These are phyloP conservation scores for Dolichotis patagonum DNA, from an alignment of 2,113 vertebrate genomes.

Conservation along the genomic window DNA sequence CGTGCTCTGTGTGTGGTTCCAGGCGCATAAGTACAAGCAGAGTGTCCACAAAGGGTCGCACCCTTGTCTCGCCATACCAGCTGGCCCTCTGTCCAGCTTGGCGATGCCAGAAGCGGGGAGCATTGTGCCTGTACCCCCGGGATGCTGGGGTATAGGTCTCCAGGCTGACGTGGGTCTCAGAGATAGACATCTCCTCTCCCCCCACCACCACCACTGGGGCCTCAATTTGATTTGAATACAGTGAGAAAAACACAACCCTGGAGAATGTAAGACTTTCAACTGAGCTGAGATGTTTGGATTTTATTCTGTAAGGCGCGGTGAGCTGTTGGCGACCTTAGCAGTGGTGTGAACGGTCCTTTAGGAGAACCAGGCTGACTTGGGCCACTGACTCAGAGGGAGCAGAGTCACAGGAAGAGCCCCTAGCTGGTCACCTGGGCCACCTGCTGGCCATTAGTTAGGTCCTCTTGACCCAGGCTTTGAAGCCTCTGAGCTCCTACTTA, in stretches of 20 bases:
- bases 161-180: background rate
- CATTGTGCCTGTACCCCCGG: background rate
- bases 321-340: background rate
- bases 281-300: background rate
- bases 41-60: rapidly evolving
- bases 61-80: background rate
- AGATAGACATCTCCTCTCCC: background rate
- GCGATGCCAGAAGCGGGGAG: background rate
- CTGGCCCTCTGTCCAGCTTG: background rate
- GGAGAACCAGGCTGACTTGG: background rate
- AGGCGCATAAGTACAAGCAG: rapidly evolving
- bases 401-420: background rate
- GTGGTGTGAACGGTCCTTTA: background rate
- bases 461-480: background rate
- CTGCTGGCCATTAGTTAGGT: background rate
- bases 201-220: rapidly evolving
- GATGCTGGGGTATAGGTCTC: background rate
- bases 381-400: background rate
- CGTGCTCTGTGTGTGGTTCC: rapidly evolving
- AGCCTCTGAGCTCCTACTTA: background rate
- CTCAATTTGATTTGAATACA: background rate
- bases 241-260: background rate
- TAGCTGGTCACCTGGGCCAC: background rate
- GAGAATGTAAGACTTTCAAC: background rate
- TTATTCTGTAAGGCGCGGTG: background rate